Conservation (phyloP, 2,113 vertebrate genomes). For the Cinclus mexicanus region DNA sequence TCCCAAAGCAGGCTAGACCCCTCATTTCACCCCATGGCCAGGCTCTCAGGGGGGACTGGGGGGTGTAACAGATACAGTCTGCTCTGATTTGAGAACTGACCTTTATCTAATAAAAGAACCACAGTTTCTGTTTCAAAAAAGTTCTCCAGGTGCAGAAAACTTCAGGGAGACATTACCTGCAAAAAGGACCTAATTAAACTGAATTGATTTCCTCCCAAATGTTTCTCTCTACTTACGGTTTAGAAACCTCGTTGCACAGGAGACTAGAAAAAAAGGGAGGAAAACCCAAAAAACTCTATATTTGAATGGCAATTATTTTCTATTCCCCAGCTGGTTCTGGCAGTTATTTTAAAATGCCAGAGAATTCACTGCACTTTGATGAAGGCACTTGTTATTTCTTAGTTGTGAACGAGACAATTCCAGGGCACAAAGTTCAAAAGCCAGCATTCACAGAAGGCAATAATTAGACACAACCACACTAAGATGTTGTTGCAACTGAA, state of each 20-base stretch:
- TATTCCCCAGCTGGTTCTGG: background rate
- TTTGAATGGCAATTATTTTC: conserved; percentile 18
- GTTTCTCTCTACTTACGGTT: background rate
- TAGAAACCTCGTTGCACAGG: background rate
- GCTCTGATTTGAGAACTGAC: background rate
- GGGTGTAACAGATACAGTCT: rapidly evolving
- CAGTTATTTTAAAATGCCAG: conserved; percentile 28
- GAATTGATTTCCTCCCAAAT: background rate
- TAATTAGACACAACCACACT: background rate
- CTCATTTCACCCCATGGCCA: background rate
- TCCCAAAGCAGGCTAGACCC: background rate
- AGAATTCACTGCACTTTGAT: conserved; percentile 1
- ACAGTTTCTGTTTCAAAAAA: background rate
- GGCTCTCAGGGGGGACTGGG: rapidly evolving
- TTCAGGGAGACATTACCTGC: background rate
- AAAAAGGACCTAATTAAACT: background rate
- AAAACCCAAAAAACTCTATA: background rate
- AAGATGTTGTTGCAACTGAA: background rate
- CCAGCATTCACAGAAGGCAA: background rate
- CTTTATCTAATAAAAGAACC: background rate
- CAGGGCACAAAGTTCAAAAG: conserved; percentile 1
- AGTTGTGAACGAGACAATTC: background rate
- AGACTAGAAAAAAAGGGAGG: background rate
- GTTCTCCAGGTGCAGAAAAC: background rate
- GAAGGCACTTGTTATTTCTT: conserved; percentile 18